Conservation (phyloP, 1,140 invertebrate species). For the Branchinecta lindahli region DNA sequence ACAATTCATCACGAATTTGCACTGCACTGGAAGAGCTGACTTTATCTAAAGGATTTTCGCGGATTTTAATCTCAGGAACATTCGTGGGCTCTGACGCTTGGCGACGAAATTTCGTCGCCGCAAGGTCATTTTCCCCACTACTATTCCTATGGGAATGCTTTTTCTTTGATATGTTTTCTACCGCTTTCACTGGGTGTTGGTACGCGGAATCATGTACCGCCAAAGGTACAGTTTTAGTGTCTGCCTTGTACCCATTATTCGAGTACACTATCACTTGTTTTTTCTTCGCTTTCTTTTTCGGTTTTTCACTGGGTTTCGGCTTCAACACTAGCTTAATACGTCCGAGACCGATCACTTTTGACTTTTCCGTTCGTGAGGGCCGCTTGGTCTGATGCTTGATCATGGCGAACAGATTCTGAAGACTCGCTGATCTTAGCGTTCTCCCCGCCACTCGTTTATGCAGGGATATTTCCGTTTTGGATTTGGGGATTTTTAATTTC, state of each 20-base stretch:
- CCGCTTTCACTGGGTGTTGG: not conserved
- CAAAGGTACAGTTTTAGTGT: not conserved
- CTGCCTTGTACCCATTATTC: not conserved
- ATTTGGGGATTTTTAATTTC: not conserved
- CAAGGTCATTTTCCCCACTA: not conserved
- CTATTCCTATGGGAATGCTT: not conserved
- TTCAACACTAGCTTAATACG: not conserved
- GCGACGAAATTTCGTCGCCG: not conserved
- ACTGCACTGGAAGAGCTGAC: too few relatives aligned
- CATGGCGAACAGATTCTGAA: not conserved
- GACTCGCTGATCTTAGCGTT: not conserved
- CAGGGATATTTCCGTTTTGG: not conserved
- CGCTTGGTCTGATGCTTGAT: not conserved
- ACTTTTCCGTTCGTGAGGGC: not conserved
- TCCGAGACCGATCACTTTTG: not conserved
- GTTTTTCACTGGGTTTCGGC: not conserved
- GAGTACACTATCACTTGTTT: slow-evolving; percentile 3
- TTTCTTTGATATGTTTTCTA: not conserved
- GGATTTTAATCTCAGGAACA: not conserved
- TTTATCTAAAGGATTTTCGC: not conserved
- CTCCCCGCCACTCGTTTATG: not conserved
- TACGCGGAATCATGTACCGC: not conserved
- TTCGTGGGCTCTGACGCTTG: not conserved
- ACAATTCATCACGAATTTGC: too few relatives aligned
- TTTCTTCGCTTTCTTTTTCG: not conserved